phyloP scores from a whole-genome alignment of 1,140 invertebrate genomes.

The Drosophila miranda region DNA sequence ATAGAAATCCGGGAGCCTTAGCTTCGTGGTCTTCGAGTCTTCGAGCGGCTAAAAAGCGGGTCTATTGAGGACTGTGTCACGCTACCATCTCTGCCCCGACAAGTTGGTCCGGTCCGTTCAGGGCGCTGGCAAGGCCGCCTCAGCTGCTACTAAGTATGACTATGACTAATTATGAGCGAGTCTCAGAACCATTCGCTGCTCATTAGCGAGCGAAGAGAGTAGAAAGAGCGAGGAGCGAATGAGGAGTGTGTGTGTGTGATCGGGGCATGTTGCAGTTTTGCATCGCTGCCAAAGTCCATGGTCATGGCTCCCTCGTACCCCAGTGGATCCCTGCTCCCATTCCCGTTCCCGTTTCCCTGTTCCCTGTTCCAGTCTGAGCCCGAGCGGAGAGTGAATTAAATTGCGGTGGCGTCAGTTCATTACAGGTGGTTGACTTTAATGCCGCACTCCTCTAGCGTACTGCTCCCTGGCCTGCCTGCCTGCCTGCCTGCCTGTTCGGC shows the following conservation, averaged over 20 bases:
- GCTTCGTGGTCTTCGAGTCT: too few relatives aligned
- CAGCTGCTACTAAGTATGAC: conserved; percentile 53
- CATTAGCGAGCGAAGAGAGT: conserved; percentile 33
- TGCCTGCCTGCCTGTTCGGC: conserved; percentile 1
- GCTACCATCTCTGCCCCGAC: conserved; percentile 18
- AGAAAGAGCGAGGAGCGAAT: neutral
- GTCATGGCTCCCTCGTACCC: conserved; percentile 16
- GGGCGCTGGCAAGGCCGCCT: conserved; percentile 40
- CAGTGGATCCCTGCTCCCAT: conserved; percentile 8
- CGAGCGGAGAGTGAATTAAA: conserved; percentile 73
- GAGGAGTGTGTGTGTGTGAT: neutral
- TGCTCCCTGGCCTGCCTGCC: conserved; percentile 2
- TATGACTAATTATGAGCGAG: conserved; percentile 74
- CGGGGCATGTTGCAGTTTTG: conserved; percentile 37
- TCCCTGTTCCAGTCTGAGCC: conserved; percentile 26
- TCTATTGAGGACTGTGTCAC: conserved; percentile 17
- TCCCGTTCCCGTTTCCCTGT: neutral
- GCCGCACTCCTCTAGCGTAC: conserved; percentile 42
- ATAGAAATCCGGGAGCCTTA: too few relatives aligned
- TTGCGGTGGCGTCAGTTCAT: conserved; percentile 82
- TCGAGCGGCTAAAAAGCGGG: too few relatives aligned
- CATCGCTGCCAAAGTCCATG: conserved; percentile 48
- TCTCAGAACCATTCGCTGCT: conserved; percentile 48
- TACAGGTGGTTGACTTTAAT: conserved; percentile 81
- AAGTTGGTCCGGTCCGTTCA: conserved; percentile 10